Evolutionary conservation across 2,888 invertebrate species (phyloP).

Genomic region (Meiosimyza platycephala): DNA sequence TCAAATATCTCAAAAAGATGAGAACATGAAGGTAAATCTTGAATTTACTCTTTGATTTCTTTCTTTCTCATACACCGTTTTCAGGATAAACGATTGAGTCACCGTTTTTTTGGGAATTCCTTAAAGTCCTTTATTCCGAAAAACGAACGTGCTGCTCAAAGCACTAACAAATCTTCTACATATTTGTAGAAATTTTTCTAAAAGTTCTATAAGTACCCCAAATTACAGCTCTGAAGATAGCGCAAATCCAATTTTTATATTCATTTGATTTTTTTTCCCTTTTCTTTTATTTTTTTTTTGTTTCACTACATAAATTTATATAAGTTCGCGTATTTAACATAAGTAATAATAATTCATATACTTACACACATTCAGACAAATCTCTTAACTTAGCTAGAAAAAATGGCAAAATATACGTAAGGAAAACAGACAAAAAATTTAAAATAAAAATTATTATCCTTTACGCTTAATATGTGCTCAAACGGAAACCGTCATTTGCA

Average conservation of each 20-base stretch:
- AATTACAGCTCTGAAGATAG: no score
- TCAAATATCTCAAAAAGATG: no score
- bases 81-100: no score
- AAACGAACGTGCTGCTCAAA: no score
- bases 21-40: no score
- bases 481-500: conserved; percentile 58
- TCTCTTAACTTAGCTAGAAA: background rate
- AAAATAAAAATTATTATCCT: conserved; percentile 55
- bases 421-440: conserved; percentile 35
- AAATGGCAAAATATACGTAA: background rate
- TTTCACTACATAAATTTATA: conserved; percentile 48
- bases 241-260: background rate
- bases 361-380: background rate
- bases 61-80: no score
- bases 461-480: conserved; percentile 57
- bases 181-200: no score
- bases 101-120: no score
- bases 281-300: background rate
- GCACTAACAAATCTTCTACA: no score
- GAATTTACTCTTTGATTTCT: no score
- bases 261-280: background rate
- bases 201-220: no score
- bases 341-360: conserved; percentile 56
- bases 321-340: conserved; percentile 52
- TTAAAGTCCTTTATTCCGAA: no score